phyloP scores from a whole-genome alignment of 2,113 vertebrate genomes.

The Ellobius talpinus region DNA sequence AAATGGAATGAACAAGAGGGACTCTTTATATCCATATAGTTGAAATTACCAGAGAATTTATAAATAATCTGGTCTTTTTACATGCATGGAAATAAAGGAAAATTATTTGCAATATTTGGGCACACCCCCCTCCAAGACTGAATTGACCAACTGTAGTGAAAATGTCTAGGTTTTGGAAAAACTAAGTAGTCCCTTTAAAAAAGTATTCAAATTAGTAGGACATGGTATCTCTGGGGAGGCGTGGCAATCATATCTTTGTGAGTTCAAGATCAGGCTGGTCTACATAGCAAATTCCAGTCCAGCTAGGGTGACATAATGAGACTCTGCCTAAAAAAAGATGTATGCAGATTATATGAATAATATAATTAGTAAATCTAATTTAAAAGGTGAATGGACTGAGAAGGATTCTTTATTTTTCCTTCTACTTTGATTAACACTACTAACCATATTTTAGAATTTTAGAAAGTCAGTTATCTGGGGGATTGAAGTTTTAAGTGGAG shows the following conservation, averaged over 20 bases:
- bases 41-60: background rate
- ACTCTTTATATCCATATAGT: background rate
- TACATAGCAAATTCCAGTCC: background rate
- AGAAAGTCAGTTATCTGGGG: background rate
- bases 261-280: background rate
- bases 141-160: background rate
- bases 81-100: background rate
- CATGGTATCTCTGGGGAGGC: background rate
- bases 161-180: background rate
- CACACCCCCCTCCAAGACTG: background rate
- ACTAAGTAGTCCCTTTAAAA: background rate
- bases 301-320: background rate
- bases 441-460: background rate
- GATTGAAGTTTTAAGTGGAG: background rate
- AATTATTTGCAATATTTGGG: background rate
- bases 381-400: background rate
- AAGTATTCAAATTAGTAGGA: background rate
- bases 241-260: background rate
- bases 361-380: background rate
- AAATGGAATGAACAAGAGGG: background rate
- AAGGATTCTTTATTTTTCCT: background rate
- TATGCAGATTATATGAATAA: background rate
- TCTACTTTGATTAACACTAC: background rate
- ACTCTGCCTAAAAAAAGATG: background rate
- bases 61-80: background rate